Evolutionary conservation across 2,113 vertebrate genomes (phyloP).

Genomic region (Daboia siamensis): DNA sequence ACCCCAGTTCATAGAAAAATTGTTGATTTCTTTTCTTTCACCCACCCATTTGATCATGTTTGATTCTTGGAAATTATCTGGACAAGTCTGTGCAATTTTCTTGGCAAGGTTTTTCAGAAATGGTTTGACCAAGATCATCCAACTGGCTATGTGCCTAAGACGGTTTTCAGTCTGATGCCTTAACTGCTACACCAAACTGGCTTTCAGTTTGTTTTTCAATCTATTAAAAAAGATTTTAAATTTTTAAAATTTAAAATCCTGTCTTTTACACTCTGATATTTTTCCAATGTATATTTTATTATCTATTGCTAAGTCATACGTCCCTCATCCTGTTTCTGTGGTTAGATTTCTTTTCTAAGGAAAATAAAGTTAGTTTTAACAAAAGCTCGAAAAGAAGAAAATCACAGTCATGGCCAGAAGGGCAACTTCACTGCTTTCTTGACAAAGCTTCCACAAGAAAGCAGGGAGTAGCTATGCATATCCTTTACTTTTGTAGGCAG

Average conservation of each 20-base stretch:
- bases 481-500: conserved; percentile 59
- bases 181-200: not conserved
- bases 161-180: not conserved
- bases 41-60: not conserved
- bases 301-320: not conserved
- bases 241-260: not conserved
- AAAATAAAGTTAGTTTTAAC: not conserved
- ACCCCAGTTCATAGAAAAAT: not conserved
- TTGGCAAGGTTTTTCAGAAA: not conserved
- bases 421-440: not conserved
- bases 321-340: not conserved
- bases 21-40: not conserved
- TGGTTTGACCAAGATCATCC: not conserved
- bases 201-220: not conserved
- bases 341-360: not conserved
- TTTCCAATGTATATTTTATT: not conserved
- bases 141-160: not conserved
- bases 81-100: not conserved
- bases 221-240: not conserved
- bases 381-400: not conserved
- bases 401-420: not conserved
- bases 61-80: not conserved
- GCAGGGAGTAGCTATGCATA: not conserved
- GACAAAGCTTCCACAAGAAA: not conserved
- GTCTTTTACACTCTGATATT: not conserved